Base-by-base conservation (phyloP, 2,888 invertebrate genomes). In the Leucozona laternaria region DNA sequence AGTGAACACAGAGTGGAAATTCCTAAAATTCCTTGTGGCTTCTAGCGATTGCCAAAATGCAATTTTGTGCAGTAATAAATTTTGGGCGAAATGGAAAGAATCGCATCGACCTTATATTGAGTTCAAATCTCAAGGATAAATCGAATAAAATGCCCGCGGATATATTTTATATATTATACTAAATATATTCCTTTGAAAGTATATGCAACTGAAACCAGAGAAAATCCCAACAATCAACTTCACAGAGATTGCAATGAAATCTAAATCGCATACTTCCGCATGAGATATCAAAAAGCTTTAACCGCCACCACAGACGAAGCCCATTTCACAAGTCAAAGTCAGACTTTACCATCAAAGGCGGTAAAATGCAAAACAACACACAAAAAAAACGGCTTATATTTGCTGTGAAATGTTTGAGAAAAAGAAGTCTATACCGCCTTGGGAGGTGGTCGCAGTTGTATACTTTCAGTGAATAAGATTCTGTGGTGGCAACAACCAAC, bases 241-340 rank as follows among this genome's bases (percentile, higher is more conserved):
- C 57, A 68, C 40, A 31, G 17, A 48, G 37, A 45, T 58, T 62
- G 71, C 72, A 77, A 73, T 77, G 76, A 68, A 80, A 85, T 77
- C 72, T 68, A 57, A 85, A 81, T 81, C 77, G 53, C 37, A 79
- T 60, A 68, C 81, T 85, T 85, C 77, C 81, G 77, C 85, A 77
- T 85, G 81, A 81, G 62, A 43, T 77, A 77, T 85, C 85, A 85
- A 85, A 85, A 77, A 68, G 71, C 48, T 45, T 25, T 25, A 79
- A 73, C 79, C 81, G 55, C 79, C 40, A 55, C 48, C 64, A 45
- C 20, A 45, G 10, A 1, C 22, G 57, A 28, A 57, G 48, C 70
- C 43, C 57, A 40, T 28, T 34, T 15, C 20, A 34, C 79, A 48
- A 75, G 57, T 79, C 70, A 75, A 83, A 79, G 75, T 84, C 75